A percentile compares a stretch with the other conserved stretches of the same genome.
These are phyloP conservation scores for Thalassarche chlororhynchos DNA, from an alignment of 2,113 vertebrate genomes.

Conservation along the genomic window DNA sequence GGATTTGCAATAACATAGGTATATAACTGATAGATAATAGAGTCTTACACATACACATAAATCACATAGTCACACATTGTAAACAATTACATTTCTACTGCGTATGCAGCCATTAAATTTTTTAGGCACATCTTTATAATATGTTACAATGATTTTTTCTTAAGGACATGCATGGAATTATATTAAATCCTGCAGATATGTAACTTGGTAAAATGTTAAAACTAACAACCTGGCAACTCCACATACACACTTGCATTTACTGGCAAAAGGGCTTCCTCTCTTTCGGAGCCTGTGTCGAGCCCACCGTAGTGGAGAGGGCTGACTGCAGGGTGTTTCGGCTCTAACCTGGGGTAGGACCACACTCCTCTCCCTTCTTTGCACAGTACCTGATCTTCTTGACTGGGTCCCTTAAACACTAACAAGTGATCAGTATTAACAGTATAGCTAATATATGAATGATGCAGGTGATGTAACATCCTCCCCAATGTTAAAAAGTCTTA, in stretches of 20 bases:
- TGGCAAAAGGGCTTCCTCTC: background rate
- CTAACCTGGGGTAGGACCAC: background rate
- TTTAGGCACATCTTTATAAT: background rate
- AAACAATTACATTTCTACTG: background rate
- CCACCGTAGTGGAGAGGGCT: background rate
- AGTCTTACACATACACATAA: background rate
- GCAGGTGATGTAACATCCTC: background rate
- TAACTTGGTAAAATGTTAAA: background rate
- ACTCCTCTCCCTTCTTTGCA: background rate
- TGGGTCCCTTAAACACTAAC: background rate
- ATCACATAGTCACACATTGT: background rate
- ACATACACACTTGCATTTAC: background rate
- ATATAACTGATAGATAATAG: background rate
- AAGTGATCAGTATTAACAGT: background rate
- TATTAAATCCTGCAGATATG: fast-evolving
- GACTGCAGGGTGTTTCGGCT: background rate
- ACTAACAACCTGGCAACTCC: background rate
- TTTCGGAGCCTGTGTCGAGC: background rate
- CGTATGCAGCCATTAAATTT: background rate
- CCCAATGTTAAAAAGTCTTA: background rate
- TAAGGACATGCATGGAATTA: background rate
- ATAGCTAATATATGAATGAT: background rate
- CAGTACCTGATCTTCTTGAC: background rate
- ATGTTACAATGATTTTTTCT: background rate
- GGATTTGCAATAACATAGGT: background rate